A percentile compares a stretch with the other conserved stretches of the same genome.
These are phyloP conservation scores for Paradoxurus hermaphroditus DNA, from an alignment of 2,113 vertebrate species.

Conservation along the genomic window DNA sequence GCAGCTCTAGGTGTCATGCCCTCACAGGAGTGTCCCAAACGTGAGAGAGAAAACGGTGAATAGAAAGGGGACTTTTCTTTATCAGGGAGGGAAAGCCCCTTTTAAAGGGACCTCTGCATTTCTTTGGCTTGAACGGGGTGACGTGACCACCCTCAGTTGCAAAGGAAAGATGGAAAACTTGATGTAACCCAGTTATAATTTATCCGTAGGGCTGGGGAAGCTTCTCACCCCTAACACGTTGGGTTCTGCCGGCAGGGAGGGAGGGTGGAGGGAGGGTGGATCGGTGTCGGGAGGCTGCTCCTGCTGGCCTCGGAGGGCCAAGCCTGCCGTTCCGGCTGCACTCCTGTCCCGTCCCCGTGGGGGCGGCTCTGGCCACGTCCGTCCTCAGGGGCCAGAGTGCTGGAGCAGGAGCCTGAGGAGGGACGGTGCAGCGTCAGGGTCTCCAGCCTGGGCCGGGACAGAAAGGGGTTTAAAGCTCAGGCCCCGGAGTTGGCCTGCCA, in stretches of 20 bases:
- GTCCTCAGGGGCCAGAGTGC: too few species aligned
- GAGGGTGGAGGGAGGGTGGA: not conserved
- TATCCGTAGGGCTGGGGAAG: not conserved
- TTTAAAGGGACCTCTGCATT: not conserved
- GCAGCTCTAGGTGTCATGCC: not conserved
- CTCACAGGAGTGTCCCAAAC: not conserved
- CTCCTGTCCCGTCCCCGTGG: fast-evolving
- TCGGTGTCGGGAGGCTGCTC: not conserved
- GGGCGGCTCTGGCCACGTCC: not conserved
- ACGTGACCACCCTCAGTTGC: not conserved
- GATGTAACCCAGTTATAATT: not conserved
- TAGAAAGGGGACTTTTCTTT: not conserved
- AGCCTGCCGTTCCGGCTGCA: not conserved
- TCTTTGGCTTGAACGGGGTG: not conserved
- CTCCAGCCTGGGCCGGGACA: not conserved
- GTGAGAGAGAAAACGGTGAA: not conserved
- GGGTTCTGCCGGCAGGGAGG: not conserved
- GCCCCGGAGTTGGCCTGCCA: too few species aligned
- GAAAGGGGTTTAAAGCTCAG: not conserved
- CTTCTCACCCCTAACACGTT: not conserved
- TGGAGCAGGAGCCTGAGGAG: not conserved
- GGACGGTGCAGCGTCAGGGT: fast-evolving
- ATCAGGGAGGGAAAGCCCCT: not conserved
- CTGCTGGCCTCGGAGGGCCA: not conserved
- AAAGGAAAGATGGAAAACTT: not conserved